phyloP scores from a whole-genome alignment of 2,888 invertebrate genomes.

The Cylloceria caligata region DNA sequence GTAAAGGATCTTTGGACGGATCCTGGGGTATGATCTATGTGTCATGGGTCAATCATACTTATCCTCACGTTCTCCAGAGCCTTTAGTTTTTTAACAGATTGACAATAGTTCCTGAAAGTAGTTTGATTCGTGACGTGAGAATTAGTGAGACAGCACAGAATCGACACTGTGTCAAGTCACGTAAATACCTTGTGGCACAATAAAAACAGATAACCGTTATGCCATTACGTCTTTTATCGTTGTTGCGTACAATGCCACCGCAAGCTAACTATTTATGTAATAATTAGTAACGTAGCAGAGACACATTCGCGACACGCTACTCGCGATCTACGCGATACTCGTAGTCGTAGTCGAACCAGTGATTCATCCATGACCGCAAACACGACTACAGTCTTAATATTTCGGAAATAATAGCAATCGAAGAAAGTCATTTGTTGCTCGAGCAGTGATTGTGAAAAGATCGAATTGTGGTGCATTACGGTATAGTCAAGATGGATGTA shows the following conservation, averaged over 20 bases:
- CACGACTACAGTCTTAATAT: not conserved
- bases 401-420: not conserved
- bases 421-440: not conserved
- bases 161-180: constrained; percentile 42
- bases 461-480: not conserved
- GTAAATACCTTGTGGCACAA: constrained; percentile 38
- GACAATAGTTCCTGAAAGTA: not conserved
- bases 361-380: not conserved
- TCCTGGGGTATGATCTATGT: not conserved
- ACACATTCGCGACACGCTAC: constrained; percentile 37
- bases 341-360: constrained; percentile 33
- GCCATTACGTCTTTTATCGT: constrained; percentile 33
- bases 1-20: not conserved
- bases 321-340: constrained; percentile 7
- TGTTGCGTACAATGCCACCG: constrained; percentile 23
- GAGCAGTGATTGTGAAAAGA: constrained; percentile 5
- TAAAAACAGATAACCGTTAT: constrained; percentile 11
- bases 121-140: constrained; percentile 9
- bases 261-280: constrained; percentile 52
- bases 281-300: not conserved
- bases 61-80: not conserved
- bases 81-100: not conserved
- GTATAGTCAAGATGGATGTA: constrained; percentile 48
- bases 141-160: constrained; percentile 21
- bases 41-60: not conserved